Evolutionary conservation across 2,113 vertebrate species (phyloP).

Genomic region (Capreolus pygargus): DNA sequence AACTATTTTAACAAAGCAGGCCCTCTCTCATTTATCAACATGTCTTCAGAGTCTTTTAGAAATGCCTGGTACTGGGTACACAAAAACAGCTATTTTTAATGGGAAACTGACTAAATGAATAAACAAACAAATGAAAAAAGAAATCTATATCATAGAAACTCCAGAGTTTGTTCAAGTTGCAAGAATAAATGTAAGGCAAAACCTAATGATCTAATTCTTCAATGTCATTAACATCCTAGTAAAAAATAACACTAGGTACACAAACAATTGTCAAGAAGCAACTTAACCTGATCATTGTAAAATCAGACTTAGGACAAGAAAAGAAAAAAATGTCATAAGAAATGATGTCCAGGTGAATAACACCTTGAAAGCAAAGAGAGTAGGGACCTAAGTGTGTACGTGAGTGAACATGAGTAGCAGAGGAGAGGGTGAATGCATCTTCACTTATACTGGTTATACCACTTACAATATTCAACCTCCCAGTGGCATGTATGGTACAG

Average conservation of each 20-base stretch:
- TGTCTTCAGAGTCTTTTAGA: neutral
- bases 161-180: neutral
- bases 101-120: neutral
- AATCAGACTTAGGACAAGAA: constrained; percentile 16
- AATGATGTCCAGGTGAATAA: neutral
- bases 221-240: neutral
- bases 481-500: neutral
- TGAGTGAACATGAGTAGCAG: neutral
- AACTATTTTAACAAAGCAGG: neutral
- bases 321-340: neutral
- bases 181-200: neutral
- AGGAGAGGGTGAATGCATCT: neutral
- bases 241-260: neutral
- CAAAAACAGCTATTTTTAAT: neutral
- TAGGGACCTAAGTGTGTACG: neutral
- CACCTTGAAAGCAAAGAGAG: neutral
- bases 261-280: neutral
- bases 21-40: neutral
- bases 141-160: neutral
- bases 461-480: neutral
- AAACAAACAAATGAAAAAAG: neutral
- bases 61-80: neutral
- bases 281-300: neutral
- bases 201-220: neutral
- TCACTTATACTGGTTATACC: neutral